These are phyloP conservation scores for Cheilosia vernalis DNA, from an alignment of 2,888 invertebrate genomes.

Conservation along the genomic window DNA sequence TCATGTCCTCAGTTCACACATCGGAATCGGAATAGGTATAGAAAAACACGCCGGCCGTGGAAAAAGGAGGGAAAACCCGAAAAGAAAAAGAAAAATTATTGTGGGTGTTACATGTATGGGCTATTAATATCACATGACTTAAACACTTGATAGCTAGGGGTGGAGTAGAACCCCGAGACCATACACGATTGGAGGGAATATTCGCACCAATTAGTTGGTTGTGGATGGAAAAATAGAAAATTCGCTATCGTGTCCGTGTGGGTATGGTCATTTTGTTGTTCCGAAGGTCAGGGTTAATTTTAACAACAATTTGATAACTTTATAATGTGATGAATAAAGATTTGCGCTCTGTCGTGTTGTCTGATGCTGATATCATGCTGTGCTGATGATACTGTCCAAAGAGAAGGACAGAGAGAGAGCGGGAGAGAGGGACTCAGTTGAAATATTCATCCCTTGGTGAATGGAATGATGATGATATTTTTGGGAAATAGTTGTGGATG, in stretches of 20 bases:
- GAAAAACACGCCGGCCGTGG: conserved; percentile 16
- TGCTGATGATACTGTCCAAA: not conserved
- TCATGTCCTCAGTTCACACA: conserved; percentile 61
- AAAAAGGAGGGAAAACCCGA: conserved; percentile 22
- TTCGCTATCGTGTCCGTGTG: not conserved
- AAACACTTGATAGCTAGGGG: conserved; percentile 73
- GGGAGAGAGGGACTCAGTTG: not conserved
- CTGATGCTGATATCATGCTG: not conserved
- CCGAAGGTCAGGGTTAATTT: conserved; percentile 70
- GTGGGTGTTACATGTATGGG: conserved; percentile 75
- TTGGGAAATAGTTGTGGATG: conserved; percentile 40
- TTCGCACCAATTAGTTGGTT: conserved; percentile 73
- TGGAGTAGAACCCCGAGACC: conserved; percentile 66
- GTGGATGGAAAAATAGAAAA: conserved; percentile 63
- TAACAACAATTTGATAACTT: conserved; percentile 57
- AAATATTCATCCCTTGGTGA: conserved; percentile 49
- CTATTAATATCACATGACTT: conserved; percentile 75
- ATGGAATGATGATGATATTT: conserved; percentile 38
- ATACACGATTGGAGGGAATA: conserved; percentile 71
- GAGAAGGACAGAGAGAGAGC: not conserved
- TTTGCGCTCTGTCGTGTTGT: not conserved
- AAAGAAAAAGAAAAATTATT: conserved; percentile 59
- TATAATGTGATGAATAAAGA: conserved; percentile 19
- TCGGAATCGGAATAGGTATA: not conserved
- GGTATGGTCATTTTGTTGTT: conserved; percentile 13